Evolutionary conservation across 2,797 vertebrate species (phyloP).

Genomic region (Chelon labrosus): DNA sequence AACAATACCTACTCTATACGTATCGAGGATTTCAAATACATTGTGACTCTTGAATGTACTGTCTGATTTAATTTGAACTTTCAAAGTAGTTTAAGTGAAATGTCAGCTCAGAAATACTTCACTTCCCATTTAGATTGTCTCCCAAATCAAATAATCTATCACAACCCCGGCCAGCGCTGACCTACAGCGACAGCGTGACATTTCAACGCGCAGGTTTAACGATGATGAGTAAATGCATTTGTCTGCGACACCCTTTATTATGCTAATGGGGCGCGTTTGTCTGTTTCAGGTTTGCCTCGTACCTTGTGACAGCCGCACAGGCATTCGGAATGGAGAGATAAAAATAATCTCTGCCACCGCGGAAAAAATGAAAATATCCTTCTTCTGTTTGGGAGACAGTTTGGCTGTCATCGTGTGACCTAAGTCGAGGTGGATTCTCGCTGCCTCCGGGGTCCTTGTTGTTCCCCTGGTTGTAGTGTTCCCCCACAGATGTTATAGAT

Average conservation of each 20-base stretch:
- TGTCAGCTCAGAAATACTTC: conserved; percentile 13
- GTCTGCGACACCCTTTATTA: conserved; percentile 20
- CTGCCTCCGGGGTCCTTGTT: neutral
- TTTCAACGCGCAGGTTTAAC: conserved; percentile 33
- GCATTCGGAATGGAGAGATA: conserved; percentile 9
- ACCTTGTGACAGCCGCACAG: neutral
- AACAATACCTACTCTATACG: no score
- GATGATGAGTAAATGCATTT: conserved; percentile 28
- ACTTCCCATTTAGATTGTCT: conserved; percentile 1
- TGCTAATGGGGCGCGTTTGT: conserved; percentile 16
- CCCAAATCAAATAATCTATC: neutral
- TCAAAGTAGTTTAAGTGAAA: neutral
- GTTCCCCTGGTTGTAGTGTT: neutral
- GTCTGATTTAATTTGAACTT: conserved; percentile 14
- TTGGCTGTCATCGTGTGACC: neutral
- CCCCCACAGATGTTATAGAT: neutral
- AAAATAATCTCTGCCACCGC: conserved; percentile 1
- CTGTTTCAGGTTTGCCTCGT: conserved; percentile 14
- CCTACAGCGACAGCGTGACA: conserved; percentile 20
- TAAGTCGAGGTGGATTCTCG: neutral
- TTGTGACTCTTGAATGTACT: neutral
- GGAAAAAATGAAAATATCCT: neutral
- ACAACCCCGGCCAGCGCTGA: neutral
- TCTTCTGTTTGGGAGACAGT: neutral
- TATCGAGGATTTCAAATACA: no score